Evolutionary conservation across 2,797 vertebrate genomes (phyloP).

Genomic region (Urocyon cinereoargenteus): DNA sequence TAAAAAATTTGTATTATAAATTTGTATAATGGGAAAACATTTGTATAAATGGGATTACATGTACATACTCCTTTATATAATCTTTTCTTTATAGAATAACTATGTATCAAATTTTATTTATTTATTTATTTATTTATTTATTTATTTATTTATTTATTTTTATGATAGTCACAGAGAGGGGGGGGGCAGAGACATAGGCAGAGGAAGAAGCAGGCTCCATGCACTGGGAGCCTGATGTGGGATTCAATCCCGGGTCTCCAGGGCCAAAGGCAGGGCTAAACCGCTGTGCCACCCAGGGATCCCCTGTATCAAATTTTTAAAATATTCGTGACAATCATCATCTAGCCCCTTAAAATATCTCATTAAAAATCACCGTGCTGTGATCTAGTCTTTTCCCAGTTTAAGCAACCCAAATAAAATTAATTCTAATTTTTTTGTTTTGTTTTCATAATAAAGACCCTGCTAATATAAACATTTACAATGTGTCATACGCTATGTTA

Average conservation of each 20-base stretch:
- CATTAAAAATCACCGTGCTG: not conserved
- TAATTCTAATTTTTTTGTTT: slow-evolving; percentile 21
- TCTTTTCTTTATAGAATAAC: not conserved
- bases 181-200: no score
- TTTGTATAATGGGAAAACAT: not conserved
- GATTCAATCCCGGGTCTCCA: no score
- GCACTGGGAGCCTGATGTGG: no score
- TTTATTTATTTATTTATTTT: no score
- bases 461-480: not conserved
- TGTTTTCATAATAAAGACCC: slow-evolving; percentile 7
- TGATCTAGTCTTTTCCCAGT: not conserved
- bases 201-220: no score
- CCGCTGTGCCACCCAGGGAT: no score
- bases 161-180: no score
- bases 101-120: not conserved
- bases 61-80: not conserved
- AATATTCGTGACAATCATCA: slow-evolving; percentile 29
- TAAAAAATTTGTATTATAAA: not conserved
- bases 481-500: not conserved
- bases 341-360: not conserved
- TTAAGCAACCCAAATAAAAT: slow-evolving; percentile 20
- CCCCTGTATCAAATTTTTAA: not conserved
- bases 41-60: not conserved
- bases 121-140: no score
- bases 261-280: no score